phyloP scores from a whole-genome alignment of 1,140 invertebrate genomes.

The Drosophila melanica region DNA sequence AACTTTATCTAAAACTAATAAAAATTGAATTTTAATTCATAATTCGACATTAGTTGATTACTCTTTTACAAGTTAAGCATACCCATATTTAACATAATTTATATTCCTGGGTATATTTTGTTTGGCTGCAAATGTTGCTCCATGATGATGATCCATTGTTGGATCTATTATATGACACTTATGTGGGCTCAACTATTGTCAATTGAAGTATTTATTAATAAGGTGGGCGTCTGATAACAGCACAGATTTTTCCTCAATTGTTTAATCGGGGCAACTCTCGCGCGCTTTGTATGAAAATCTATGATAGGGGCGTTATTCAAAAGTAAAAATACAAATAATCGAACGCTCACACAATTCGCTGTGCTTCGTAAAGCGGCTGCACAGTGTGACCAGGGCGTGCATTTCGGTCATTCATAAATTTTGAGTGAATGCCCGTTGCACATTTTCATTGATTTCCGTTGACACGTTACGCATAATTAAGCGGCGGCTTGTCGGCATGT shows the following conservation, averaged over 20 bases:
- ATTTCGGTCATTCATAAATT: constrained; percentile 59
- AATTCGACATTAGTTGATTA: no score
- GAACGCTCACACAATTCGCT: constrained; percentile 58
- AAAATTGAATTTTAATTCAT: no score
- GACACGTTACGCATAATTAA: constrained; percentile 78
- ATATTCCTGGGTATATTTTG: background rate
- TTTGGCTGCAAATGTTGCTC: background rate
- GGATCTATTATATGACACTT: constrained; percentile 5
- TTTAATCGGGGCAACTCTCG: background rate
- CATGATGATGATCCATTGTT: constrained; percentile 7
- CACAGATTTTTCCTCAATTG: background rate
- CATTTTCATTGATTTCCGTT: constrained; percentile 50
- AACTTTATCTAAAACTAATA: no score
- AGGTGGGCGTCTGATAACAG: background rate
- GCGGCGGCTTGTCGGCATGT: constrained; percentile 51
- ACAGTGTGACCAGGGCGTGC: constrained; percentile 29
- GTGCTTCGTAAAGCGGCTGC: constrained; percentile 54
- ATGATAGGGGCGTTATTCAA: constrained; percentile 13
- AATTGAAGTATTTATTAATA: background rate
- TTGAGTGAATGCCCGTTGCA: constrained; percentile 39
- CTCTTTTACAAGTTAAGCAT: no score
- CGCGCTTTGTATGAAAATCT: background rate
- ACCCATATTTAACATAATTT: background rate
- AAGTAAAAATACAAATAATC: constrained; percentile 17
- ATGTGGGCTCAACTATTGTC: constrained; percentile 5